Evolutionary conservation across 2,113 vertebrate species (phyloP).

Genomic region (Petroica traversi): DNA sequence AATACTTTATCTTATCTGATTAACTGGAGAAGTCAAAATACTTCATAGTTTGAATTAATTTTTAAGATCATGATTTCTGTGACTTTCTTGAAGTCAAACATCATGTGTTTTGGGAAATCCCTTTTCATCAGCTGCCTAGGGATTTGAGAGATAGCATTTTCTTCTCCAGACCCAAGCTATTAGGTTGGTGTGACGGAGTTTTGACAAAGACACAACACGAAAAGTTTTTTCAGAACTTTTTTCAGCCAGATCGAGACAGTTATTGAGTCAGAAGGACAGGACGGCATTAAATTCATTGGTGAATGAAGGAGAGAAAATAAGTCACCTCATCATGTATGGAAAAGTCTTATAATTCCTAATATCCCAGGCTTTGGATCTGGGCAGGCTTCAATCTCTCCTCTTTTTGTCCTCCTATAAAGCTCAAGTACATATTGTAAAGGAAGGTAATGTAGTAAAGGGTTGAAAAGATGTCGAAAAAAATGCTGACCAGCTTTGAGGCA

Average conservation of each 20-base stretch:
- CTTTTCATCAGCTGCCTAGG: neutral
- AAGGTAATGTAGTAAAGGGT: neutral
- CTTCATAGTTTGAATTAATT: neutral
- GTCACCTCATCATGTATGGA: neutral
- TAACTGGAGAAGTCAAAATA: neutral
- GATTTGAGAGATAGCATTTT: neutral
- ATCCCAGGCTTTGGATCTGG: neutral
- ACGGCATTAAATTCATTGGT: neutral
- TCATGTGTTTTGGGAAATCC: neutral
- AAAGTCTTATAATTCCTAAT: neutral
- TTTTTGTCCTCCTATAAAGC: neutral
- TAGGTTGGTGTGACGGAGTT: neutral
- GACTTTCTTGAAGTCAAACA: neutral
- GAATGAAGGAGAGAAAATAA: neutral
- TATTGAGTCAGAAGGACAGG: neutral
- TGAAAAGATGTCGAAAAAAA: neutral
- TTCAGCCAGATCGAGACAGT: neutral
- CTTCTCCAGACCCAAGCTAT: neutral
- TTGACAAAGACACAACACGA: neutral
- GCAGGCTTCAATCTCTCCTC: neutral
- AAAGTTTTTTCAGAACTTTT: neutral
- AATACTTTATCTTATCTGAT: neutral
- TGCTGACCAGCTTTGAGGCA: neutral
- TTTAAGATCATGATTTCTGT: neutral
- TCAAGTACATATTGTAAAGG: neutral